Evolutionary conservation across 1,140 invertebrate genomes (phyloP), one percentile per base, ranked within the genome.

Genomic region (Wasmannia auropunctata): DNA sequence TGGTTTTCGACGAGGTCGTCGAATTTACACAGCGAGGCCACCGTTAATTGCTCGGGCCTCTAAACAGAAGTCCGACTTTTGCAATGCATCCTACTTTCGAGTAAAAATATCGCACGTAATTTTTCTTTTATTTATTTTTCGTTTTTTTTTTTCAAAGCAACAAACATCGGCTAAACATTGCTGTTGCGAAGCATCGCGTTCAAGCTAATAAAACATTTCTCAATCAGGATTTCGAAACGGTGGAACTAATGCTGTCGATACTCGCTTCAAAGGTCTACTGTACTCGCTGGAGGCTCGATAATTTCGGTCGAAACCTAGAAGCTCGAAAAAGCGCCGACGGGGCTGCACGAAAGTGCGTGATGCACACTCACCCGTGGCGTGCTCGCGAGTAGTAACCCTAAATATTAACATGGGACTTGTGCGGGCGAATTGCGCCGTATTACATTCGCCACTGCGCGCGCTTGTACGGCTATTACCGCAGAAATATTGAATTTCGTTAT

Each of bases 401-500:
- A 94, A 94, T 93, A 93, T 93, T 93, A 94, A 92, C 91, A 91
- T 88, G 85, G 69, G 88, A 74, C 92, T 85, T 91, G 75, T 88
- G 89, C 89, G 67, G 49, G 81, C 87, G 91, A 91, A 93, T 92
- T 91, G 87, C 90, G 80, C 84, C 85, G 91, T 91, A 93, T 92
- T 93, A 92, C 86, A 83, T 86, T 89, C 88, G 88, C 62, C 75
- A 75, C 74, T 60, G 79, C 85, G 75, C 85, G 75, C 85, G 69
- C 69, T 25, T 37, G 69, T 14, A 72, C 65, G 85, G 88, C 88
- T 86, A 91, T 94, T 91, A 92, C 86, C 88, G 85, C 76, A 51
- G 91, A 94, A 93, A 93, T 93, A 94, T 94, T 93, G 92, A 93
- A 93, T 94, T 92, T 94, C 87, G 88, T 90, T 93, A 93, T 92